phyloP scores from a whole-genome alignment of 2,888 invertebrate species.

The Chromoteleia sp. region DNA sequence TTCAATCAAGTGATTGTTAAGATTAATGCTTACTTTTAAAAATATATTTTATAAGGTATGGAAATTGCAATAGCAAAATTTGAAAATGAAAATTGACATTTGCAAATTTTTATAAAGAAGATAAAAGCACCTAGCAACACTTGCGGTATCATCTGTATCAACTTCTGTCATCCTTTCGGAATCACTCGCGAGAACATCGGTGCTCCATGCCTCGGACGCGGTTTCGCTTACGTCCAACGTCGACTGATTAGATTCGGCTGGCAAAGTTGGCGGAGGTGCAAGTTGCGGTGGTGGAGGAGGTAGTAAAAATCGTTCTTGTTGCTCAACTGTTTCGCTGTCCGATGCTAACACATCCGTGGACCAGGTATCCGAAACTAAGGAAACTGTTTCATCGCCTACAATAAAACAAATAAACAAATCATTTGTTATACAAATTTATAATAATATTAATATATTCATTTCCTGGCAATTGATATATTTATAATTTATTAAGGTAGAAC shows the following conservation, averaged over 20 bases:
- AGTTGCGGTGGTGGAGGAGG: conserved; percentile 76
- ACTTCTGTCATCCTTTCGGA: conserved; percentile 96
- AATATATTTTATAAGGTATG: too few relatives aligned
- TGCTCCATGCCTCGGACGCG: conserved; percentile 99
- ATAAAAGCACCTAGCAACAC: conserved; percentile 86
- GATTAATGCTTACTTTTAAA: too few relatives aligned
- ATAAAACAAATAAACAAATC: conserved; percentile 15
- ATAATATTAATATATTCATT: too few relatives aligned
- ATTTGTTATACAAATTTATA: too few relatives aligned
- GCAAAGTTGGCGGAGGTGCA: conserved; percentile 82
- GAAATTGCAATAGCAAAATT: too few relatives aligned
- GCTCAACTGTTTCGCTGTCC: conserved; percentile 97
- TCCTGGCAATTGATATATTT: background rate
- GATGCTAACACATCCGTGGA: conserved; percentile 98
- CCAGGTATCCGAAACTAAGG: conserved; percentile 99
- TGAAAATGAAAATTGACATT: too few relatives aligned
- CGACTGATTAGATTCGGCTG: conserved; percentile 82
- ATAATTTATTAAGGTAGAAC: too few relatives aligned
- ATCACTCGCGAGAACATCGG: conserved; percentile 97
- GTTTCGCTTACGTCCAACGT: conserved; percentile 94
- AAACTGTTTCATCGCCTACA: conserved; percentile 95
- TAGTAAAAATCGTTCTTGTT: conserved; percentile 86
- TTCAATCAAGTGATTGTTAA: too few relatives aligned
- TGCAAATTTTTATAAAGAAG: too few relatives aligned
- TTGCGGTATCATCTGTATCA: conserved; percentile 89